phyloP scores from a whole-genome alignment of 2,113 vertebrate species.

The Grammomys dolichurus region DNA sequence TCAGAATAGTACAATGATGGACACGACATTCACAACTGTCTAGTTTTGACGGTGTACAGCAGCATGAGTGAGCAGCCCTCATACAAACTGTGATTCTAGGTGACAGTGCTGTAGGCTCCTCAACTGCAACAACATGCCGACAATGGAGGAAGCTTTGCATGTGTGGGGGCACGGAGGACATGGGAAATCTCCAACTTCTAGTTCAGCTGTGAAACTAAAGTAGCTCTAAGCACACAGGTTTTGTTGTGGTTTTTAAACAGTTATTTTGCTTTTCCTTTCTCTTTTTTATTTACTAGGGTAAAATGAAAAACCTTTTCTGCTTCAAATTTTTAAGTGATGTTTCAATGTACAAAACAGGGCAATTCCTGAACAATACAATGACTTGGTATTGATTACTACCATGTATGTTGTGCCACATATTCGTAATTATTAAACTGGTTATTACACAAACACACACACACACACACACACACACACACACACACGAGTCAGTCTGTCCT shows the following conservation, averaged over 20 bases:
- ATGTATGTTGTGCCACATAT: background rate
- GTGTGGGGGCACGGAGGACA: background rate
- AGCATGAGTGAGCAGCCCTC: background rate
- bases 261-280: slow-evolving; percentile 31
- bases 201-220: background rate
- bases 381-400: background rate
- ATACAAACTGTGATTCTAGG: background rate
- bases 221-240: background rate
- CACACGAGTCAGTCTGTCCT: background rate
- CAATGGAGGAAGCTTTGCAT: background rate
- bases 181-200: background rate
- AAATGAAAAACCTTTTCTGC: slow-evolving; percentile 1
- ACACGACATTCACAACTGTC: background rate
- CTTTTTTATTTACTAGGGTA: slow-evolving; percentile 21
- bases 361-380: background rate
- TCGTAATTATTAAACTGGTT: background rate
- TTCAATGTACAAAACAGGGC: slow-evolving; percentile 34
- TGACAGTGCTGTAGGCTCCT: background rate
- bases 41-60: background rate
- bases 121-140: background rate
- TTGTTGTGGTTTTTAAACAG: background rate
- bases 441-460: background rate
- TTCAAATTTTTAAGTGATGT: slow-evolving; percentile 63
- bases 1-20: background rate
- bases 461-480: background rate